These are phyloP conservation scores for Oxyruncus cristatus DNA, from an alignment of 2,113 vertebrate genomes.

Conservation along the genomic window DNA sequence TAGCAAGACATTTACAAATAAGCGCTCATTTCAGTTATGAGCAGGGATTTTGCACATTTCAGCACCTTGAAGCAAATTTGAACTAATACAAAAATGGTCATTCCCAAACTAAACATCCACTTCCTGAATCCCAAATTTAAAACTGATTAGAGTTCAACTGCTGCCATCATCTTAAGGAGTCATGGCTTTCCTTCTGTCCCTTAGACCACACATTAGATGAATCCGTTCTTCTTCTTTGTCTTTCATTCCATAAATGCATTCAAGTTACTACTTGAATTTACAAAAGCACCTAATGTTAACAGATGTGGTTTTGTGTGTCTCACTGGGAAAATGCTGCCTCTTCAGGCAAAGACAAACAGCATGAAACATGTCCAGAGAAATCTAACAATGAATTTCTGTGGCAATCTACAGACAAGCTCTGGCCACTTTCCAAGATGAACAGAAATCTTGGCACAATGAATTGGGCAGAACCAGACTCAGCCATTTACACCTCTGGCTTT, in stretches of 20 bases:
- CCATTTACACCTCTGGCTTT: background rate
- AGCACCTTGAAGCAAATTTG: background rate
- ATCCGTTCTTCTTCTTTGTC: background rate
- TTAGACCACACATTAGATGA: background rate
- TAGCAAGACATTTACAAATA: background rate
- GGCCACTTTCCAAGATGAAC: background rate
- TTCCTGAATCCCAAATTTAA: background rate
- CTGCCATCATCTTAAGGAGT: background rate
- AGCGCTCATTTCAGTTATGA: background rate
- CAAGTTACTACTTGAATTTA: background rate
- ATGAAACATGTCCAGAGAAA: background rate
- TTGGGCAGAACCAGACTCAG: background rate
- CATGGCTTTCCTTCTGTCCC: background rate
- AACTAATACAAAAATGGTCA: background rate
- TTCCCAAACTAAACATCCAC: background rate
- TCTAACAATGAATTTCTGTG: background rate
- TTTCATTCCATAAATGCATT: background rate
- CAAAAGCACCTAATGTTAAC: background rate
- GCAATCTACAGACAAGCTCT: background rate
- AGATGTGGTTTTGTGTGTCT: background rate
- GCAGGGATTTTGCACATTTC: background rate
- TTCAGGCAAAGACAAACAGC: background rate
- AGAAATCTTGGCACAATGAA: background rate
- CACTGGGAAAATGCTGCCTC: background rate
- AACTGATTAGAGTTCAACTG: background rate